A percentile compares a stretch with the other conserved stretches of the same genome.
These are phyloP conservation scores for Aphelinus certus DNA, from an alignment of 1,140 invertebrate genomes.

Conservation along the genomic window DNA sequence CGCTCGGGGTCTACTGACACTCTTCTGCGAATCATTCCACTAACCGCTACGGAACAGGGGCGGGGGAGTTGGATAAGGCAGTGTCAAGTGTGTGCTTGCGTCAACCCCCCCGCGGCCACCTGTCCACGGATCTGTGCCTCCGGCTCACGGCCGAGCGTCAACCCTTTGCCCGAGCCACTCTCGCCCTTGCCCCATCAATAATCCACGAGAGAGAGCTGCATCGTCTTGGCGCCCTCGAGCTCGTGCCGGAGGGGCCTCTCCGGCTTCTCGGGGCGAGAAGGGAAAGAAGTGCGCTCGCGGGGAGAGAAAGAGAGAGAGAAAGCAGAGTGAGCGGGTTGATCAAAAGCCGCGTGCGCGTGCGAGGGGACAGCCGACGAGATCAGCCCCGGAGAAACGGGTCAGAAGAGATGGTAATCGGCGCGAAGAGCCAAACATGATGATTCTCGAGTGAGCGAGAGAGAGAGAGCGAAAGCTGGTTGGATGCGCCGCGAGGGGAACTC, in stretches of 20 bases:
- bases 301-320: constrained; percentile 12
- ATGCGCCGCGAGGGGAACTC: no score
- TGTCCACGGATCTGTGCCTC: not conserved
- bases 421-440: constrained; percentile 47
- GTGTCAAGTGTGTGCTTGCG: not conserved
- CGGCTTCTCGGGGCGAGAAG: not conserved
- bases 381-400: no score
- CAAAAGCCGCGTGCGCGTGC: constrained; percentile 55
- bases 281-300: not conserved
- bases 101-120: constrained; percentile 4
- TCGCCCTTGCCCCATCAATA: no score
- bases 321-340: constrained; percentile 55
- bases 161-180: no score
- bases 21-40: no score
- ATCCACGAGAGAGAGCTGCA: no score
- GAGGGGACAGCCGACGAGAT: no score
- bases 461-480: not conserved
- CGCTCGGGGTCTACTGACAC: no score
- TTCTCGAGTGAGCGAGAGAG: not conserved
- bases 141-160: not conserved
- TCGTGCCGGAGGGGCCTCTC: no score
- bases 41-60: not conserved
- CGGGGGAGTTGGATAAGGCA: not conserved
- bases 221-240: no score
- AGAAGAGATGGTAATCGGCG: constrained; percentile 25